phyloP scores from a whole-genome alignment of 2,888 invertebrate genomes.

The Coleophora deauratella region DNA sequence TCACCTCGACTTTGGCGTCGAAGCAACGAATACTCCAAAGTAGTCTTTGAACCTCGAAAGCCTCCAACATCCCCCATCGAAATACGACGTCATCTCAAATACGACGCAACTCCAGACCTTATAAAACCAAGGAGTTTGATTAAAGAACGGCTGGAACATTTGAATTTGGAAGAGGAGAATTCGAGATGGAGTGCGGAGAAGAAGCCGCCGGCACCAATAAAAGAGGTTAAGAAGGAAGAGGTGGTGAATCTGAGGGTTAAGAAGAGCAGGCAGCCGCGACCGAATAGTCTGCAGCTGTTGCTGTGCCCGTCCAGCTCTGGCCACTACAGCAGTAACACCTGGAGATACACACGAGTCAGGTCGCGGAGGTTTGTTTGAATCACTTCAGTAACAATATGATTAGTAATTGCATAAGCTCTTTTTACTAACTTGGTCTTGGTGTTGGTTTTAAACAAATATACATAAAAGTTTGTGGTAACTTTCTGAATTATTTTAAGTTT shows the following conservation, averaged over 20 bases:
- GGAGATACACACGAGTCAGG: constrained; percentile 62
- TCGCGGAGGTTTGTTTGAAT: constrained; percentile 52
- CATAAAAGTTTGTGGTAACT: too few species aligned
- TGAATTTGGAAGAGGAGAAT: constrained; percentile 38
- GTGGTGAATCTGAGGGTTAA: constrained; percentile 54
- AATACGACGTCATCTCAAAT: constrained; percentile 31
- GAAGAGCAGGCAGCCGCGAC: constrained; percentile 57
- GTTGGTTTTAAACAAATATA: too few species aligned
- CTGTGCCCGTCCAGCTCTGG: constrained; percentile 62
- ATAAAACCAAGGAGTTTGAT: constrained; percentile 46
- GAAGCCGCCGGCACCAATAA: constrained; percentile 35
- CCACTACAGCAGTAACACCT: constrained; percentile 63
- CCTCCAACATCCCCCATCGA: constrained; percentile 55
- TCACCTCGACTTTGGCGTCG: constrained; percentile 64
- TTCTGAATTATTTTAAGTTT: too few species aligned
- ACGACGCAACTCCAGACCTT: constrained; percentile 50
- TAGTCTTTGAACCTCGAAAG: constrained; percentile 61
- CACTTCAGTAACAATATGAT: too few species aligned
- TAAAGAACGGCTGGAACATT: constrained; percentile 31
- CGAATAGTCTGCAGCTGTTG: constrained; percentile 61
- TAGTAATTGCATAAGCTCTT: too few species aligned
- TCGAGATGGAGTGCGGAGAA: constrained; percentile 51
- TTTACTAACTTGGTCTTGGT: too few species aligned
- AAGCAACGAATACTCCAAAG: constrained; percentile 63
- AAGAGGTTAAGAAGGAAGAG: constrained; percentile 48